phyloP scores from a whole-genome alignment of 2,797 vertebrate genomes.

The Gymnothorax reevesii region DNA sequence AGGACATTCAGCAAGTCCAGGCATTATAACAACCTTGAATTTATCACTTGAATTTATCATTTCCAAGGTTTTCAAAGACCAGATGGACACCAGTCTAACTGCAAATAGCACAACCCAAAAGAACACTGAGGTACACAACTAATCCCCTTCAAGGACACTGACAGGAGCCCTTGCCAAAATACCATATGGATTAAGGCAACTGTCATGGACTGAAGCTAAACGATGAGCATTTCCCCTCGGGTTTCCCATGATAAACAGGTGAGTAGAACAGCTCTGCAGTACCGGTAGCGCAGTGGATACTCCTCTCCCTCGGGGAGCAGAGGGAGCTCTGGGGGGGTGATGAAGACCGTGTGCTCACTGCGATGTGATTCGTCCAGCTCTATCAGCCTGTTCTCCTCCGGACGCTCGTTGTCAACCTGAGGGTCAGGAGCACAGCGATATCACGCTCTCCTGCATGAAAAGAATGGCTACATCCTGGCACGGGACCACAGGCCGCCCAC shows the following conservation, averaged over 20 bases:
- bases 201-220: not conserved
- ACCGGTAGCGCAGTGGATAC: slow-evolving; percentile 91
- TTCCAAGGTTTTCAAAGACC: not conserved
- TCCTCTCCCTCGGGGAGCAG: slow-evolving; percentile 89
- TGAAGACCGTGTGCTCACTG: slow-evolving; percentile 97
- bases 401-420: slow-evolving; percentile 87
- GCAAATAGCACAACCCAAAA: not conserved
- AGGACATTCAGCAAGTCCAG: not conserved
- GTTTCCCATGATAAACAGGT: not conserved
- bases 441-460: not conserved
- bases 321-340: slow-evolving; percentile 95
- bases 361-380: slow-evolving; percentile 94
- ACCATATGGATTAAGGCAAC: not conserved
- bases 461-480: not conserved
- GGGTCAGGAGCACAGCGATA: not conserved
- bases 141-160: not conserved
- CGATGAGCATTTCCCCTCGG: not conserved
- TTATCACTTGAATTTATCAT: not conserved
- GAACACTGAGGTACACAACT: not conserved
- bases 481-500: not conserved
- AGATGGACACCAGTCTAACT: not conserved
- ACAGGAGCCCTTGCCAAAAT: not conserved
- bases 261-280: slow-evolving; percentile 36
- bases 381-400: slow-evolving; percentile 87
- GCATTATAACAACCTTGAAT: not conserved